Conservation (phyloP, 2,888 invertebrate species). For the Tiphia femorata region DNA sequence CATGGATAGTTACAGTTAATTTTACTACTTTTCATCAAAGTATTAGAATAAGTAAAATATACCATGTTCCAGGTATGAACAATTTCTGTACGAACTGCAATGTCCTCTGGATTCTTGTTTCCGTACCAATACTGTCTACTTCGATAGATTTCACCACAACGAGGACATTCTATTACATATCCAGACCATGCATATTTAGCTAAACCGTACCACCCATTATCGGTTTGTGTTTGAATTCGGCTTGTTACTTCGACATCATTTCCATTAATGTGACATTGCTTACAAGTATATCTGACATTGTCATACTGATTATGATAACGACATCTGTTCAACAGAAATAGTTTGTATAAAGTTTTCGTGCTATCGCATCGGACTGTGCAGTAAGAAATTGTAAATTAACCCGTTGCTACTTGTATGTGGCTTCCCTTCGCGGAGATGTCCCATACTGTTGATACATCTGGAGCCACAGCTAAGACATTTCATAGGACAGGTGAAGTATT, state of each 20-base stretch:
- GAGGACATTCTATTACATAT: slow-evolving; percentile 81
- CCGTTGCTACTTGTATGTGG: slow-evolving; percentile 71
- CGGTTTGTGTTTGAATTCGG: slow-evolving; percentile 67
- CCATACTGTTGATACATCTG: slow-evolving; percentile 77
- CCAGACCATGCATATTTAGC: slow-evolving; percentile 85
- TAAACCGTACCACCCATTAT: slow-evolving; percentile 75
- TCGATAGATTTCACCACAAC: slow-evolving; percentile 80
- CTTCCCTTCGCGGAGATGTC: slow-evolving; percentile 75
- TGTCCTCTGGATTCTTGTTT: slow-evolving; percentile 80
- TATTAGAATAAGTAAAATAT: no score
- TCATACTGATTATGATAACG: slow-evolving; percentile 82
- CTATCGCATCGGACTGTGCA: background rate
- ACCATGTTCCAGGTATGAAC: slow-evolving; percentile 73
- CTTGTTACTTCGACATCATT: slow-evolving; percentile 74
- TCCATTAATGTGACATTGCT: slow-evolving; percentile 75
- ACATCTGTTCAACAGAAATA: slow-evolving; percentile 64
- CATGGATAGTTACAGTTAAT: background rate
- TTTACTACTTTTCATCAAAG: background rate
- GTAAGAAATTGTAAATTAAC: slow-evolving; percentile 38
- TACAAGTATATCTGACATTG: slow-evolving; percentile 77
- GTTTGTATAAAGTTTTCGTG: no score
- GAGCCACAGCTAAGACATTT: slow-evolving; percentile 79
- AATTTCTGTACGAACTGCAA: slow-evolving; percentile 74
- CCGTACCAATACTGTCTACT: slow-evolving; percentile 87
- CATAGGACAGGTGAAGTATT: slow-evolving; percentile 83